These are phyloP conservation scores for Benthosema pterotum DNA, from an alignment of 2,797 vertebrate genomes.

Conservation along the genomic window DNA sequence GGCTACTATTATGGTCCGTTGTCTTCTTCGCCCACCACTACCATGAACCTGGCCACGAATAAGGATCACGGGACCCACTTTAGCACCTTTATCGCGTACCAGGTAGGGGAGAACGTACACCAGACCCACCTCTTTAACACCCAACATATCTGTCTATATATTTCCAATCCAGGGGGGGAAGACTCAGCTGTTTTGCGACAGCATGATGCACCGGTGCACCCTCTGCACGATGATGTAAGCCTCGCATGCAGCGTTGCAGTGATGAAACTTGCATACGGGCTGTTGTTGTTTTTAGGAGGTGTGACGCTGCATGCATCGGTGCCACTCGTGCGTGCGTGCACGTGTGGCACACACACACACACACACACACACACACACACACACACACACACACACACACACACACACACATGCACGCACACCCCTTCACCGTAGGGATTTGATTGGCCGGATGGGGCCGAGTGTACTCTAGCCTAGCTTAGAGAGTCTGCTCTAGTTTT, in stretches of 20 bases:
- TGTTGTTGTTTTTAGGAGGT: not conserved
- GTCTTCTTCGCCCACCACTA: conserved; percentile 18
- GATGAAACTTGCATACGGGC: conserved; percentile 39
- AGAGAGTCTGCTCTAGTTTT: conserved; percentile 16
- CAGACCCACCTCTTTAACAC: conserved; percentile 49
- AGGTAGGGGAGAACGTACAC: conserved; percentile 83
- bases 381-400: too few species aligned
- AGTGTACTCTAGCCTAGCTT: too few species aligned
- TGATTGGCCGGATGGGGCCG: conserved; percentile 22
- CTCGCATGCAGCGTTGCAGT: conserved; percentile 29
- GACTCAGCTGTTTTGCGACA: too few species aligned
- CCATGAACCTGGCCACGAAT: conserved; percentile 80
- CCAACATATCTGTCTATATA: too few species aligned
- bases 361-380: too few species aligned
- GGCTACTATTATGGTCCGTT: not conserved
- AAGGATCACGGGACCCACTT: conserved; percentile 87
- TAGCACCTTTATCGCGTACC: conserved; percentile 85
- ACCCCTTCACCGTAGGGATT: conserved; percentile 27
- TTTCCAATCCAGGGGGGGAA: too few species aligned
- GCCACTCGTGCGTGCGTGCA: too few species aligned
- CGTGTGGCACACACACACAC: too few species aligned
- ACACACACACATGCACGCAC: too few species aligned
- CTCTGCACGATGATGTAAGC: conserved; percentile 26
- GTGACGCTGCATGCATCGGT: too few species aligned
- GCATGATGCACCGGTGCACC: conserved; percentile 21